A percentile compares a stretch with the other conserved stretches of the same genome.
phyloP scores from a whole-genome alignment of 1,140 invertebrate genomes.

The Eupeodes corollae region DNA sequence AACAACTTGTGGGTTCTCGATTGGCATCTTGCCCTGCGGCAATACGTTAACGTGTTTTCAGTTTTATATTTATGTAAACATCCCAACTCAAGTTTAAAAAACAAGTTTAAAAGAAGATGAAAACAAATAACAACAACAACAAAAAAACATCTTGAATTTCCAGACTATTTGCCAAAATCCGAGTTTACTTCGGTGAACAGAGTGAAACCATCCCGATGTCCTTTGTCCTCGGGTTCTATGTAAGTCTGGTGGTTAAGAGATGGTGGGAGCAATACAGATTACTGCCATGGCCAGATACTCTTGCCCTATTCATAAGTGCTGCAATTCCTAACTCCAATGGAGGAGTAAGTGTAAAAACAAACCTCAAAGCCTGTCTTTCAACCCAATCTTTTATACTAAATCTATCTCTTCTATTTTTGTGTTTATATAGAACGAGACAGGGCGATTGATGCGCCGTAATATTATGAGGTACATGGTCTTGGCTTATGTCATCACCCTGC shows the following conservation, averaged over 20 bases:
- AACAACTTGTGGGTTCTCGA: no score
- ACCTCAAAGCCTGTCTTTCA: not conserved
- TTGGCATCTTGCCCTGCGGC: no score
- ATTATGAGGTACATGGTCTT: slow-evolving; percentile 84
- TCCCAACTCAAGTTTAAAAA: not conserved
- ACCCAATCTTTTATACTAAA: not conserved
- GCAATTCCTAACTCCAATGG: slow-evolving; percentile 53
- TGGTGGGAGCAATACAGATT: slow-evolving; percentile 90
- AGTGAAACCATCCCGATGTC: slow-evolving; percentile 82
- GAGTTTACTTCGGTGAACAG: slow-evolving; percentile 66
- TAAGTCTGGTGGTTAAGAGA: slow-evolving; percentile 76
- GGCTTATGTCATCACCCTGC: slow-evolving; percentile 75
- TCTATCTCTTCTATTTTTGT: not conserved
- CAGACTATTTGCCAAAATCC: slow-evolving; percentile 70
- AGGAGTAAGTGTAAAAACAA: slow-evolving; percentile 69
- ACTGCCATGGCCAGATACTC: slow-evolving; percentile 80
- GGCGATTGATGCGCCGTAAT: slow-evolving; percentile 74
- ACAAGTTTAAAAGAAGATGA: not conserved
- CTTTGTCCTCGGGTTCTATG: slow-evolving; percentile 90
- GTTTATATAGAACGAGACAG: slow-evolving; percentile 69
- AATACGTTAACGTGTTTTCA: no score
- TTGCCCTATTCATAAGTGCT: slow-evolving; percentile 79
- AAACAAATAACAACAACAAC: not conserved
- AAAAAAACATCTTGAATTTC: not conserved
- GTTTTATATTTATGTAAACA: no score